Percentiles rank a stretch among this genome's conserved stretches.
Evolutionary conservation across 2,113 vertebrate species (phyloP).

Genomic region (Apodemus sylvaticus): DNA sequence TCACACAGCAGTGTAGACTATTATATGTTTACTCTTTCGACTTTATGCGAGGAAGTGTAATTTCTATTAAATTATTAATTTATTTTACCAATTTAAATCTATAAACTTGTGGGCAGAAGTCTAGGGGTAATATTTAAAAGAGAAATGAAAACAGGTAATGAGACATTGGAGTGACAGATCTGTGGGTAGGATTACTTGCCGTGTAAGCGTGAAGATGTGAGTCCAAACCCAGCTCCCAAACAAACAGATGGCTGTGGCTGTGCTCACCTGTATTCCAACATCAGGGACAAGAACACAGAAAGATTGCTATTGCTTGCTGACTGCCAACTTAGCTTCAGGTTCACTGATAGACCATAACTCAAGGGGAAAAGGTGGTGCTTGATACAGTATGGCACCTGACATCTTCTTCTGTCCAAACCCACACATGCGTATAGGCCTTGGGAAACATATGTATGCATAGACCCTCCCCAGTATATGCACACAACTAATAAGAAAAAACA

Average conservation of each 20-base stretch:
- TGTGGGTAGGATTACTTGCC: not conserved
- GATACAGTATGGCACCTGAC: not conserved
- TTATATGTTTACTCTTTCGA: not conserved
- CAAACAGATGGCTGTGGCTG: not conserved
- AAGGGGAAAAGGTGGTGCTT: not conserved
- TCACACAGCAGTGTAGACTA: not conserved
- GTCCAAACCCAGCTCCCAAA: not conserved
- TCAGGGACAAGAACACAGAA: not conserved
- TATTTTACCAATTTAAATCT: not conserved
- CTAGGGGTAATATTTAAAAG: not conserved
- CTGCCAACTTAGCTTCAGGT: not conserved
- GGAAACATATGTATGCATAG: not conserved
- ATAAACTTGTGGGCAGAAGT: not conserved
- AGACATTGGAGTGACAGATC: not conserved
- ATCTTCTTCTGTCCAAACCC: not conserved
- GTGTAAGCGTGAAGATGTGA: not conserved
- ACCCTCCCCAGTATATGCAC: not conserved
- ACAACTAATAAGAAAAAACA: not conserved
- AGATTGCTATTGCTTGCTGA: not conserved
- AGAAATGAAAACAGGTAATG: not conserved
- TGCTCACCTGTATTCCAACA: not conserved
- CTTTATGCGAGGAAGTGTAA: not conserved
- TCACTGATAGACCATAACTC: not conserved
- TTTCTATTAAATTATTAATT: not conserved
- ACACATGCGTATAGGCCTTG: not conserved